Evolutionary conservation across 2,113 vertebrate species (phyloP), one percentile per base, ranked within the genome.

Genomic region (Myotis davidii): DNA sequence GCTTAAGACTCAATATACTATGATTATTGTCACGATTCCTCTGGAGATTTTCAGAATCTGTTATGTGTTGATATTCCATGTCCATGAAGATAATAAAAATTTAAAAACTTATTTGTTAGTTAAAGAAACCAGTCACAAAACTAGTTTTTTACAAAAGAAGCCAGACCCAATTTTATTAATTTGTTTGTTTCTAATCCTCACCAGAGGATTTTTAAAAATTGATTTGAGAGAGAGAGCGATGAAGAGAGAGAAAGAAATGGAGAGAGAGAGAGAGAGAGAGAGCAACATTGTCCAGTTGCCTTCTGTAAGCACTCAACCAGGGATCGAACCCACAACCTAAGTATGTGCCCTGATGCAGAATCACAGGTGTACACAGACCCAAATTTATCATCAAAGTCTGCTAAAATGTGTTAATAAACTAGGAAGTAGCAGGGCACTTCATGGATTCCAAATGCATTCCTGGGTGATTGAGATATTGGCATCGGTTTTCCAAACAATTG

Each of bases 91-190:
- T 42, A 56, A 72, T 67, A 73, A 54, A 73, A 45, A 29, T 77
- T 34, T 5, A 11, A 69, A 81, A 79, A 64, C 21, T 73, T 45
- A 79, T 32, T 59, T 76, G 56, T 56, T 52, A 67, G 10, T n/a
- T 76, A 69, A 37, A 7, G 34, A 69, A 59, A n/a, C 3, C 20
- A 50, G 20, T 76, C 37, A 65, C 12, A n/a, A 76, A 48, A 42
- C 20, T 39, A n/a, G 48, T 77, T 88, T 83, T 6, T 94, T 77
- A 88, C 45, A 65, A 73, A 90, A 91, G 42, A 79, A 82, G 81
- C 2, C 61, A 54, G n/a, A 65, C 2, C 37, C 34, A 70, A 79
- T 48, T 81, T 87, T 37, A 27, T 37, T 67, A 25, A 10, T 21
- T 56, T 64, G 59, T 25, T 59, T 59, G 56, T 32, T 65, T 32